Evolutionary conservation across 2,797 vertebrate species (phyloP).

Genomic region (Lophius americanus): DNA sequence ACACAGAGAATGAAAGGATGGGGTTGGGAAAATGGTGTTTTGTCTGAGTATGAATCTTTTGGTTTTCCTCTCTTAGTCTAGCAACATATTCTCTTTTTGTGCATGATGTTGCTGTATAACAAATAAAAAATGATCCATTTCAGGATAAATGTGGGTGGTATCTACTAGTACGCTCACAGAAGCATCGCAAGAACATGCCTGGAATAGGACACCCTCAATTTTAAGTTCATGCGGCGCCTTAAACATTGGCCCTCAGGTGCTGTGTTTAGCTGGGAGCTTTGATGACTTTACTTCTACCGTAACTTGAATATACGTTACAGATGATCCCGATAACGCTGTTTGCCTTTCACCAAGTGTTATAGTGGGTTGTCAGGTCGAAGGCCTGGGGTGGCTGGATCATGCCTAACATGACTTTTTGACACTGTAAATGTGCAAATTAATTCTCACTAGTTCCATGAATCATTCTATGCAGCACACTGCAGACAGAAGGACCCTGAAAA

Average conservation of each 20-base stretch:
- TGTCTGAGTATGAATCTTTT: constrained; percentile 24
- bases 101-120: constrained; percentile 19
- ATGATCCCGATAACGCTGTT: constrained; percentile 62
- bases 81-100: constrained; percentile 30
- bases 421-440: constrained; percentile 40
- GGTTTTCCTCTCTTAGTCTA: constrained; percentile 43
- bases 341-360: constrained; percentile 51
- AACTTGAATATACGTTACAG: constrained; percentile 64
- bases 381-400: constrained; percentile 37
- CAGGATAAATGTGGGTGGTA: constrained; percentile 29
- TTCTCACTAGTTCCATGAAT: constrained; percentile 32
- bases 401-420: constrained; percentile 47
- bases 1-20: constrained; percentile 36
- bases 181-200: constrained; percentile 54
- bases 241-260: constrained; percentile 50
- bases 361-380: constrained; percentile 40
- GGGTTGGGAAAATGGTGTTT: constrained; percentile 15
- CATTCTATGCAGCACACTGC: constrained; percentile 3
- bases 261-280: constrained; percentile 60
- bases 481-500: background rate
- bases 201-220: constrained; percentile 13
- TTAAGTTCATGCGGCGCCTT: constrained; percentile 55
- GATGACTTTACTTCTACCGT: constrained; percentile 61
- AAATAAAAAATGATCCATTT: constrained; percentile 23
- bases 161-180: constrained; percentile 41